phyloP scores from a whole-genome alignment of 2,888 invertebrate genomes.

The Caradrina clavipalpis region DNA sequence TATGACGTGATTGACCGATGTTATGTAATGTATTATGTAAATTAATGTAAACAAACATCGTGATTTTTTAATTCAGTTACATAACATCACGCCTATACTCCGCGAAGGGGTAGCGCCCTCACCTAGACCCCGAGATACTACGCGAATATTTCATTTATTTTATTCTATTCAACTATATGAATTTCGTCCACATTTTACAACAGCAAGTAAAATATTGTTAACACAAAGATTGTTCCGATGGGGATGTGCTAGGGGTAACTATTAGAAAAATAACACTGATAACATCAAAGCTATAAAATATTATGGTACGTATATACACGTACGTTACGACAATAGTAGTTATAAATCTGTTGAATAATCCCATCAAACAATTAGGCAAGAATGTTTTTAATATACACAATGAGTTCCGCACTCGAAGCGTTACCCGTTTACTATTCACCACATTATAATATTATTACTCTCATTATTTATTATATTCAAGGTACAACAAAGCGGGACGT shows the following conservation, averaged over 20 bases:
- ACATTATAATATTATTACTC: conserved; percentile 46
- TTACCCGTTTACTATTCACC: conserved; percentile 44
- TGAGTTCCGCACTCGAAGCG: conserved; percentile 8
- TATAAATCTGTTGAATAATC: conserved; percentile 25
- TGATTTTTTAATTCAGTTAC: background rate
- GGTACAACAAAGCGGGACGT: conserved; percentile 60
- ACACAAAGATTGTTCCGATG: background rate
- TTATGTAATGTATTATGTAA: too few species aligned
- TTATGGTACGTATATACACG: conserved; percentile 6
- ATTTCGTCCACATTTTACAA: background rate
- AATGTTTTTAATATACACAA: conserved; percentile 25
- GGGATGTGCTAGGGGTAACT: too few species aligned
- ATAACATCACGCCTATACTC: background rate
- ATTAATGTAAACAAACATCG: too few species aligned
- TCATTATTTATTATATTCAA: conserved; percentile 39
- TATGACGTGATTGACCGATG: too few species aligned
- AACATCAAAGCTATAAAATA: too few species aligned
- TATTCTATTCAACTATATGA: background rate
- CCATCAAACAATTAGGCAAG: conserved; percentile 19
- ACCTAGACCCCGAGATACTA: background rate
- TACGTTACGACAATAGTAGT: conserved; percentile 12
- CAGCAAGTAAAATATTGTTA: background rate
- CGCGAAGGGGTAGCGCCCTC: too few species aligned
- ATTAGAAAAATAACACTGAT: conserved; percentile 18
- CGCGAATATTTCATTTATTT: too few species aligned